Evolutionary conservation across 2,113 vertebrate genomes (phyloP).

Genomic region (Myotis davidii): DNA sequence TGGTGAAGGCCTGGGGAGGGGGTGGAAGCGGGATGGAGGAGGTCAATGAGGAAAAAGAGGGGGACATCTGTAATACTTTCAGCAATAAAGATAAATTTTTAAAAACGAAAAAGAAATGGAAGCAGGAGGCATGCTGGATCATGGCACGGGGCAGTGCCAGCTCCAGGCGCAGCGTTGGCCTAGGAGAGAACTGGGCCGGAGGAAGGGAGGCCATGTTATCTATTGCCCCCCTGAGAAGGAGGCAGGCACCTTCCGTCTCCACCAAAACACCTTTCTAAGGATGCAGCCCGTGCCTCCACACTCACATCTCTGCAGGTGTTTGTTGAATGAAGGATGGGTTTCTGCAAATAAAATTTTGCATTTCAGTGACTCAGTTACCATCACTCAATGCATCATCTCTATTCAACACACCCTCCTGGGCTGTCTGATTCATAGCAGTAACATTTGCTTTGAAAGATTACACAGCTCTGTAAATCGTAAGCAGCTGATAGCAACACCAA

Average conservation of each 20-base stretch:
- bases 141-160: neutral
- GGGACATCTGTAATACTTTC: too few species aligned
- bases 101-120: neutral
- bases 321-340: neutral
- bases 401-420: neutral
- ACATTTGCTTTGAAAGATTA: neutral
- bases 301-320: neutral
- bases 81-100: too few species aligned
- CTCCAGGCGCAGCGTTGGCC: neutral
- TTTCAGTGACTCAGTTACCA: neutral
- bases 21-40: too few species aligned
- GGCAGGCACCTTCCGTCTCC: neutral
- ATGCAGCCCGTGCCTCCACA: neutral
- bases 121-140: neutral
- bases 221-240: slow-evolving; percentile 30
- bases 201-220: neutral
- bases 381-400: neutral
- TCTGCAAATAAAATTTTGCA: neutral
- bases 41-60: too few species aligned
- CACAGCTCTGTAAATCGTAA: neutral
- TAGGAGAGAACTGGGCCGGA: neutral
- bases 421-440: neutral
- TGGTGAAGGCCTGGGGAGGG: too few species aligned
- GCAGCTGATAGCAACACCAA: neutral
- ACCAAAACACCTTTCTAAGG: neutral